Evolutionary conservation across 1,140 invertebrate species (phyloP).

Genomic region (Dendroctonus ponderosae): DNA sequence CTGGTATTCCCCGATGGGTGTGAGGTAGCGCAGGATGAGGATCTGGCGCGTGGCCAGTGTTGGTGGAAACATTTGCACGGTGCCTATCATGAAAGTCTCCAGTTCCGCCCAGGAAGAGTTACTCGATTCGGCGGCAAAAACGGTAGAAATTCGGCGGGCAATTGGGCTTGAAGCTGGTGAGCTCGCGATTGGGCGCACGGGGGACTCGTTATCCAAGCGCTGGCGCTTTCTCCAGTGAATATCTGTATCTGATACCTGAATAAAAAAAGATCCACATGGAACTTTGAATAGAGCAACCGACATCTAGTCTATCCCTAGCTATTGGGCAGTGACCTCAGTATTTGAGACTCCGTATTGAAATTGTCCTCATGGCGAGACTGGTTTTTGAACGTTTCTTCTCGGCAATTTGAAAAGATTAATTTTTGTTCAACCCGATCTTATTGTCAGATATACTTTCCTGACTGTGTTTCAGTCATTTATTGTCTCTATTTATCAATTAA

Average conservation of each 20-base stretch:
- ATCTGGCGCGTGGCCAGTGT: conserved; percentile 85
- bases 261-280: background rate
- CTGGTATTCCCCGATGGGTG: conserved; percentile 95
- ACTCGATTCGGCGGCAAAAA: conserved; percentile 50
- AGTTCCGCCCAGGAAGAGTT: conserved; percentile 91
- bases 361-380: no score
- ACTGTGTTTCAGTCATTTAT: no score
- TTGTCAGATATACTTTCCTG: no score
- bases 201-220: conserved; percentile 14
- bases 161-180: conserved; percentile 1
- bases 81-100: conserved; percentile 83
- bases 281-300: no score
- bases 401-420: no score
- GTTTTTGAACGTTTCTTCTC: no score
- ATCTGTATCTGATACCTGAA: conserved; percentile 9
- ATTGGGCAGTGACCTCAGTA: background rate
- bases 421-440: no score
- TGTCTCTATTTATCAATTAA: no score
- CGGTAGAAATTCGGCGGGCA: conserved; percentile 18
- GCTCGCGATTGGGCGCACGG: background rate
- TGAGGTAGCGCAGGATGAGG: conserved; percentile 88
- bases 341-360: background rate
- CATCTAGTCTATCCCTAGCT: no score
- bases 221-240: conserved; percentile 14
- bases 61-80: conserved; percentile 78